These are phyloP conservation scores for Actinia tenebrosa DNA, from an alignment of 64 coral and sea anemone genomes.

Conservation along the genomic window DNA sequence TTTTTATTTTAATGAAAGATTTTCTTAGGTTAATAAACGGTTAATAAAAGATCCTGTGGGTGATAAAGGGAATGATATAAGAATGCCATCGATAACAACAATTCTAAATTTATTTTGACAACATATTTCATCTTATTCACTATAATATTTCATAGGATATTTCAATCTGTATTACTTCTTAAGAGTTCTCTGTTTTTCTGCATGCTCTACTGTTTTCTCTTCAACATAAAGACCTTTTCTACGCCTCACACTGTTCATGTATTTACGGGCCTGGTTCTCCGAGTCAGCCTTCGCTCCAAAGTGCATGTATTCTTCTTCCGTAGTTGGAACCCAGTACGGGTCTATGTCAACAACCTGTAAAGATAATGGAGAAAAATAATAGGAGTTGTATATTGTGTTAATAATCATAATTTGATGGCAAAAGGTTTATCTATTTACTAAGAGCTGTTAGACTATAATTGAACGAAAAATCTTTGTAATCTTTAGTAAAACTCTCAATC, in stretches of 20 bases:
- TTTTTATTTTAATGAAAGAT: no score
- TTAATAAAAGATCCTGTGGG: no score
- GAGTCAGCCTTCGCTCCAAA: conserved; percentile 94
- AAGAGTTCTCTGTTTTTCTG: conserved; percentile 91
- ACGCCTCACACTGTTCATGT: conserved; percentile 89
- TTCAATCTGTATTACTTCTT: conserved; percentile 53
- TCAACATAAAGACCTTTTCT: conserved; percentile 93
- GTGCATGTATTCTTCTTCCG: conserved; percentile 91
- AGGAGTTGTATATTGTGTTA: neutral
- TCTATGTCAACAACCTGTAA: conserved; percentile 90
- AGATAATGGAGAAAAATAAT: neutral
- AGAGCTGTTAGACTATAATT: neutral
- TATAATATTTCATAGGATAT: no score
- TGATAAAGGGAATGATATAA: no score
- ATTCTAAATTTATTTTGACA: neutral
- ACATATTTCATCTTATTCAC: no score
- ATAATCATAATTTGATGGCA: neutral
- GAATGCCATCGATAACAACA: neutral
- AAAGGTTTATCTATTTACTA: neutral
- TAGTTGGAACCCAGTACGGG: conserved; percentile 92
- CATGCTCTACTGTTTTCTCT: conserved; percentile 92
- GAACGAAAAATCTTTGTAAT: no score
- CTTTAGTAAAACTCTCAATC: no score
- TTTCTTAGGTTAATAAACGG: no score
- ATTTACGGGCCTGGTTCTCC: conserved; percentile 92